phyloP scores from a whole-genome alignment of 2,113 vertebrate species.

The Chrysochloris asiatica region DNA sequence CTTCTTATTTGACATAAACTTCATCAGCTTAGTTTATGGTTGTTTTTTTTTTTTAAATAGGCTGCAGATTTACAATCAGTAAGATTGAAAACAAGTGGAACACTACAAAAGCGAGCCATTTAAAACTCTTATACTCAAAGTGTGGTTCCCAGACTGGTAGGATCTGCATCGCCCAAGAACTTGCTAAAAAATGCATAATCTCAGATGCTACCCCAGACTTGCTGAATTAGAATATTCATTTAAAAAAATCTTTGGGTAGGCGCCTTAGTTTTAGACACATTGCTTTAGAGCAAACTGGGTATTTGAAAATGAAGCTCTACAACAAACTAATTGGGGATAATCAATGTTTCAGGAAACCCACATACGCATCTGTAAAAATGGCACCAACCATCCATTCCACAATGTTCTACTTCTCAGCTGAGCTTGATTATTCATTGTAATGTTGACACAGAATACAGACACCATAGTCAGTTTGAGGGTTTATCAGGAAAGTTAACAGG shows the following conservation, averaged over 20 bases:
- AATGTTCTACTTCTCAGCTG: too few species aligned
- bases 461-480: too few species aligned
- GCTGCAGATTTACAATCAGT: conserved; percentile 24
- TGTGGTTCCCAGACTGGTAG: neutral
- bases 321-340: neutral
- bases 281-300: conserved; percentile 49
- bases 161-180: neutral
- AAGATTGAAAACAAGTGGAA: conserved; percentile 10
- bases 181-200: conserved; percentile 44
- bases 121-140: conserved; percentile 2
- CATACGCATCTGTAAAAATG: too few species aligned
- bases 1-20: conserved; percentile 47
- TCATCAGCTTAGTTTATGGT: conserved; percentile 20
- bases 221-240: conserved; percentile 39
- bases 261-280: conserved; percentile 16
- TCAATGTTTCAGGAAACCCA: neutral
- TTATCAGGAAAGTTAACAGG: too few species aligned
- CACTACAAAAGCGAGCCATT: neutral
- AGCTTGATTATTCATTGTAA: too few species aligned
- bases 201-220: neutral
- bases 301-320: conserved; percentile 55
- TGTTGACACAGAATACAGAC: too few species aligned
- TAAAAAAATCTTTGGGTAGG: neutral
- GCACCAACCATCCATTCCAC: too few species aligned
- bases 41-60: neutral